phyloP scores from a whole-genome alignment of 1,140 invertebrate genomes.

The Bathynomus jamesi region DNA sequence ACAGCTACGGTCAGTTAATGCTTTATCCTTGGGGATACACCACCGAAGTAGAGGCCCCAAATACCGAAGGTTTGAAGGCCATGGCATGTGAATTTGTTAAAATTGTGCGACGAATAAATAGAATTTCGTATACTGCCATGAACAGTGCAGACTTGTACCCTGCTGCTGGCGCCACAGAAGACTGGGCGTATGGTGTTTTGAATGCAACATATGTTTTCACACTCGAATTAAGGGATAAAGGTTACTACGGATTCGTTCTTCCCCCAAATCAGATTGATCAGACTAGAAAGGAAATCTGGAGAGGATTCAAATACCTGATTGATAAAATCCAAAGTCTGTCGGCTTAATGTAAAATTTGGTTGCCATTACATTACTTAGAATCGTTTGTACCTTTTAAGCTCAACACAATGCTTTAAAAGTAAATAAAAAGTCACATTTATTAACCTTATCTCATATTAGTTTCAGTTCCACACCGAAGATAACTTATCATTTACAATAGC shows the following conservation, averaged over 20 bases:
- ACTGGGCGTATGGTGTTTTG: slow-evolving; percentile 54
- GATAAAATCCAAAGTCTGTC: too few species aligned
- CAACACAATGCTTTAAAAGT: too few species aligned
- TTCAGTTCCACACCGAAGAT: too few species aligned
- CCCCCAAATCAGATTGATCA: slow-evolving; percentile 59
- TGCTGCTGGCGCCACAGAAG: slow-evolving; percentile 46
- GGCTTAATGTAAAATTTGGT: too few species aligned
- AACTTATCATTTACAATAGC: too few species aligned
- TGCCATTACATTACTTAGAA: too few species aligned
- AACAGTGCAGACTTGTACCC: slow-evolving; percentile 32
- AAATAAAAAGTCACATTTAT: too few species aligned
- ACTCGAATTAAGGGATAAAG: slow-evolving; percentile 69
- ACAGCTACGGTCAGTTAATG: slow-evolving; percentile 82
- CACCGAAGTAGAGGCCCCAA: slow-evolving; percentile 11
- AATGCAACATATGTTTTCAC: slow-evolving; percentile 82
- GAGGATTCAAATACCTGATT: too few species aligned
- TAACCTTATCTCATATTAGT: too few species aligned
- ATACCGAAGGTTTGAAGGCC: slow-evolving; percentile 12
- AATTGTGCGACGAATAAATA: slow-evolving; percentile 9
- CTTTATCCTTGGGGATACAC: slow-evolving; percentile 79
- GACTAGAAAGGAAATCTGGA: slow-evolving; percentile 54
- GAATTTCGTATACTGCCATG: slow-evolving; percentile 17
- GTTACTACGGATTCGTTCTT: slow-evolving; percentile 62
- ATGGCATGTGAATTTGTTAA: slow-evolving; percentile 23
- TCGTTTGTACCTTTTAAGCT: too few species aligned